Base-by-base conservation (phyloP, 2,797 vertebrate species). In the Pygocentrus nattereri region DNA sequence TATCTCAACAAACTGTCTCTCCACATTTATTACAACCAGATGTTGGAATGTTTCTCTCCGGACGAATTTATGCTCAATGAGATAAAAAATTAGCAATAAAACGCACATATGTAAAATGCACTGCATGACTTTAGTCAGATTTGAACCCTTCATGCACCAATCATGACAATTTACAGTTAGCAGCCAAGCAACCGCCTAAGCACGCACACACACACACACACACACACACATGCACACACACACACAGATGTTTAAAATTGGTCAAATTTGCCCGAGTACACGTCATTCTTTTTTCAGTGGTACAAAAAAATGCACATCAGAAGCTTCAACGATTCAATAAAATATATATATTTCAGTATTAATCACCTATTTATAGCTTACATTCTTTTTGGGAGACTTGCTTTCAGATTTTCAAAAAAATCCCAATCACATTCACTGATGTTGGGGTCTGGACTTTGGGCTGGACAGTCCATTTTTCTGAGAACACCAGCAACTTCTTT, bases 51-150 rank as follows among this genome's bases (percentile, higher is more conserved):
- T 68, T 83, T 68, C 52, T 83, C 25, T 31, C 50, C 38, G 72
- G 69, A 85, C 52, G 61, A 83, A 85, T 80, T 73, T 77, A 85
- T 81, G 81, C 73, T 82, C 78, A 76, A 25, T 75, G 50, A 86
- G 75, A 86, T 82, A 81, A 81, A 78, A 85, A 83, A 85, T 50
- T 16, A 56, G 78, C 61, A 81, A 82, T 80, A 84, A 84, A 81
- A 85, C 19, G 76, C 54, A 38, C 77, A 83, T 78, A 83, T 76
- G 70, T 68, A 49, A 81, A 87, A 74, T 47, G 34, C 65, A 69
- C 76, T 58, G 69, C 77, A 78, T 41, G 64, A 41, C 75, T 76
- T 47, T 74, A 87, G 76, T 74, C 74, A 73, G 65, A 82, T 74
- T 68, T 65, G 19, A 74, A 71, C 64, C 77, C 68, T 79, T 74